Percentiles rank a stretch among this genome's conserved stretches.
phyloP scores from a whole-genome alignment of 2,797 vertebrate species.

The Mionectes olivaceus region DNA sequence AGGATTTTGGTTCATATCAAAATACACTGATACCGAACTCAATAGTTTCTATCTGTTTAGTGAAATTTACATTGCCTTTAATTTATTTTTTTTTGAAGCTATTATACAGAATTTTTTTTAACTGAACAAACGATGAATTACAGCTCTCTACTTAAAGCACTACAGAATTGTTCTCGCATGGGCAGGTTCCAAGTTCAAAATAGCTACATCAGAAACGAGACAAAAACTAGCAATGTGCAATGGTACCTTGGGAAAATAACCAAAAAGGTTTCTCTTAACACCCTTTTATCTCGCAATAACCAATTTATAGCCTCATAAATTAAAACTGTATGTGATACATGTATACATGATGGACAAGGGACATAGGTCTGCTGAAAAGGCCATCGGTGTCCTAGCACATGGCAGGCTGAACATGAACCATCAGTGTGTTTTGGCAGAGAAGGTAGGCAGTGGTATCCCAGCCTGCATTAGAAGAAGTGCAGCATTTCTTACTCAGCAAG shows the following conservation, averaged over 20 bases:
- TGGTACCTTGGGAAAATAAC: not conserved
- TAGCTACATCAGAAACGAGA: not conserved
- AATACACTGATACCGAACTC: not conserved
- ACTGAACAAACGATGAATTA: not conserved
- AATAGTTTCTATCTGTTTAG: not conserved
- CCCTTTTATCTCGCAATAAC: not conserved
- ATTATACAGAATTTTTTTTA: not conserved
- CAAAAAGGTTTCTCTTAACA: not conserved
- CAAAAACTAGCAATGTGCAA: not conserved
- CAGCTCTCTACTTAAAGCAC: not conserved
- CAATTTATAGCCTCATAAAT: not conserved
- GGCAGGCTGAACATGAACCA: not conserved
- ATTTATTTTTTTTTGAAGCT: not conserved
- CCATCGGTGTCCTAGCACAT: rapidly evolving
- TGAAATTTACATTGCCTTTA: not conserved
- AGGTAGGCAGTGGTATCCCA: rapidly evolving
- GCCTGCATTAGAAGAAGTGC: not conserved
- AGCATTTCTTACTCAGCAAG: not conserved
- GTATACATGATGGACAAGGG: not conserved
- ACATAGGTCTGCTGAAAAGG: not conserved
- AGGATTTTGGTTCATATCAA: not conserved
- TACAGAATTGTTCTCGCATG: not conserved
- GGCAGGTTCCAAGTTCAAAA: not conserved
- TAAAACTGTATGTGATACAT: not conserved
- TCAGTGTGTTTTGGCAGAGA: not conserved